A percentile compares a stretch with the other conserved stretches of the same genome.
phyloP scores from a whole-genome alignment of 2,888 invertebrate species.

The Leucophenga maculata region DNA sequence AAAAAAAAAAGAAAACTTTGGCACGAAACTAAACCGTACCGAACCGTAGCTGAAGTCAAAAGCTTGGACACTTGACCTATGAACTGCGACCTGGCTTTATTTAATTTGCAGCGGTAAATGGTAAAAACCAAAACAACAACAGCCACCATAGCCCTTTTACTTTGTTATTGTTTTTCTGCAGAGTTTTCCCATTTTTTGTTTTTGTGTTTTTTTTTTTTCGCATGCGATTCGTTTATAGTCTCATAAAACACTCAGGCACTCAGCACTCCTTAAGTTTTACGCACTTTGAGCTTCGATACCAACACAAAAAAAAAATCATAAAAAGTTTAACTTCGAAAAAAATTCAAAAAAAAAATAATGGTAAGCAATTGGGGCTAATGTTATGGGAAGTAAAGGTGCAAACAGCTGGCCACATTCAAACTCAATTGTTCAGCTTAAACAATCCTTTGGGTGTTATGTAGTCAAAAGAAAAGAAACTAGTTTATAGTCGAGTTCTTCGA shows the following conservation, averaged over 20 bases:
- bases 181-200: slow-evolving; percentile 12
- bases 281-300: slow-evolving; percentile 51
- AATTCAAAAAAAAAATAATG: not conserved
- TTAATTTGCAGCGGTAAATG: not conserved
- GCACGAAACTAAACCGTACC: not conserved
- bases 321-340: slow-evolving; percentile 3
- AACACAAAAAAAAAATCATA: not conserved
- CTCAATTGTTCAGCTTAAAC: slow-evolving; percentile 29
- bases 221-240: slow-evolving; percentile 26
- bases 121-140: no score
- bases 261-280: slow-evolving; percentile 65
- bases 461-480: slow-evolving; percentile 40
- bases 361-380: not conserved
- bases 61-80: slow-evolving; percentile 5
- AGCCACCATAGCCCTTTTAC: not conserved
- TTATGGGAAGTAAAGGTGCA: slow-evolving; percentile 14
- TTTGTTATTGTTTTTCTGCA: not conserved
- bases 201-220: not conserved
- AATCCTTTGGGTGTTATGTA: slow-evolving; percentile 11
- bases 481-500: slow-evolving; percentile 27
- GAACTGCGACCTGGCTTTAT: not conserved
- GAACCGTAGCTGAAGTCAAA: not conserved
- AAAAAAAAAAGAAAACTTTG: not conserved
- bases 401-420: slow-evolving; percentile 17
- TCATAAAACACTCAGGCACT: slow-evolving; percentile 45